Evolutionary conservation across 2,113 vertebrate species (phyloP).

Genomic region (Numenius arquata): DNA sequence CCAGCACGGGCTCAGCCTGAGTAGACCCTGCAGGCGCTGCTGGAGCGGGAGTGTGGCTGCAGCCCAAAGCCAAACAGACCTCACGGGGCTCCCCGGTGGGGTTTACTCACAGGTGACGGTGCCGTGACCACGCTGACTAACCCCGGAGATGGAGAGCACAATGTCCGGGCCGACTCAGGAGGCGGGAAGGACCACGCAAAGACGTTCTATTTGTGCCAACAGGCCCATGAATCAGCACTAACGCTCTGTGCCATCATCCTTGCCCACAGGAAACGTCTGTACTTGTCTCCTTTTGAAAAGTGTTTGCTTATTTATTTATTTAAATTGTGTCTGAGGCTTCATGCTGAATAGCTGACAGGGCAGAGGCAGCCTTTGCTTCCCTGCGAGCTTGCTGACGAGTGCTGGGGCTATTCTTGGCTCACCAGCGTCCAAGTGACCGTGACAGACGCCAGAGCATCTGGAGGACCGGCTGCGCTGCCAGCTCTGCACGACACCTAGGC

Average conservation of each 20-base stretch:
- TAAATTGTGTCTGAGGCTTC: neutral
- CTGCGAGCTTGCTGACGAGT: neutral
- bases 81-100: accelerated
- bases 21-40: accelerated
- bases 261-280: neutral
- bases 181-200: neutral
- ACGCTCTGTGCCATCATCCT: neutral
- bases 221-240: accelerated
- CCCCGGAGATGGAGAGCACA: accelerated
- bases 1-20: neutral
- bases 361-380: neutral
- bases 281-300: neutral
- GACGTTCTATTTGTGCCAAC: neutral
- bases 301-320: neutral
- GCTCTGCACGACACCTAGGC: neutral
- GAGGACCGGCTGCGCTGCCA: neutral
- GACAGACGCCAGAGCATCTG: neutral
- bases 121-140: neutral
- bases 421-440: neutral
- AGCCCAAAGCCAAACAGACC: neutral
- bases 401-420: neutral
- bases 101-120: accelerated
- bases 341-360: neutral
- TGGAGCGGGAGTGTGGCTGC: neutral
- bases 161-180: neutral